Evolutionary conservation across 2,113 vertebrate genomes (phyloP), one percentile per base, ranked within the genome.

Genomic region (Pollachius pollachius): DNA sequence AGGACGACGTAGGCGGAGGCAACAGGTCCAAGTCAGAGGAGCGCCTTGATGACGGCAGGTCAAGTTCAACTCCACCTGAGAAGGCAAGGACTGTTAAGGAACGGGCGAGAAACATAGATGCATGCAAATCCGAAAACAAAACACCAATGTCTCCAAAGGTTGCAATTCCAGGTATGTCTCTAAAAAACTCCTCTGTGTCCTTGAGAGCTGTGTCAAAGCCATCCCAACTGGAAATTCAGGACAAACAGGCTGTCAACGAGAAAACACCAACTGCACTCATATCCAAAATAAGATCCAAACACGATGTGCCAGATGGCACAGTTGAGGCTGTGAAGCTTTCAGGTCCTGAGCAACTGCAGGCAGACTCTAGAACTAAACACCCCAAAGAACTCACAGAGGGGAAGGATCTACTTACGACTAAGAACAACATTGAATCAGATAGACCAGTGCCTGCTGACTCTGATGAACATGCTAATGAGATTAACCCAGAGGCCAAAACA

Each of bases 191-290:
- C 0, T 67, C 77, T 61, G 68, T 37, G 52, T 37, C 61, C 17
- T 4, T 19, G 17, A 23, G 59, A 52, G 37, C 64, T 52, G 18
- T 41, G 30, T 75, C 72, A 16, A 64, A 75, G 70, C 66, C 72
- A 17, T 48, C 19, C 23, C 48, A 85, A 84, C 85, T 72, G 66
- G 87, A 80, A 37, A 7, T 15, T 88, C 88, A 78, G 80, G 89
- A 54, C 68, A 74, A 85, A 86, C 88, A 63, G 67, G 81, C 83
- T 81, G 11, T 62, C 1, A 79, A 64, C 52, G 72, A 73, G 25
- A 72, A 67, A 13, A 71, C 13, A 48, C 19, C 54, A 13, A 65
- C 57, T 37, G 70, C 58, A 25, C 13, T 8, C n/a, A 54, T 52
- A 60, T 61, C 82, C 34, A 65, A 76, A 69, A 79, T 73, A 69